These are phyloP conservation scores for Bembecia ichneumoniformis DNA, from an alignment of 2,888 invertebrate species.

Conservation along the genomic window DNA sequence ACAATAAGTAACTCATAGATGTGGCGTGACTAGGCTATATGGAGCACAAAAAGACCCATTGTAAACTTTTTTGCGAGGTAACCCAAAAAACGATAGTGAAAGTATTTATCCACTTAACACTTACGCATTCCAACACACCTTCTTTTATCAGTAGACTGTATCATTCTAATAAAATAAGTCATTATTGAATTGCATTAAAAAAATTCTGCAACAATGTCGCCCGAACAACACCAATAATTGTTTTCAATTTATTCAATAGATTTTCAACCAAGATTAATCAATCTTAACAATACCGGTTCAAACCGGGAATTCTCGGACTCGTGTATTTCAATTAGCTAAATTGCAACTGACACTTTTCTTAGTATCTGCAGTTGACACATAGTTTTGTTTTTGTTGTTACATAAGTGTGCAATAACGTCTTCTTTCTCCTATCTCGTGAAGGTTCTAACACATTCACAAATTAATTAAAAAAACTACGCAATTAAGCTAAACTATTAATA, in stretches of 20 bases:
- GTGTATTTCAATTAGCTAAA: conserved; percentile 5
- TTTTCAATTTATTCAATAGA: conserved; percentile 30
- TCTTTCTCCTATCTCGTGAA: not conserved
- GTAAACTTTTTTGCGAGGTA: conserved; percentile 43
- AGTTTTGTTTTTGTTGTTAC: not conserved
- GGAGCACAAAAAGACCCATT: conserved; percentile 45
- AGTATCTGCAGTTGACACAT: not conserved
- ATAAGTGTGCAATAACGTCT: not conserved
- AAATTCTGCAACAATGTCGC: conserved; percentile 20
- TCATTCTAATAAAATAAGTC: conserved; percentile 6
- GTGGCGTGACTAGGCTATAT: conserved; percentile 44
- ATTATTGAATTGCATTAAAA: conserved; percentile 15
- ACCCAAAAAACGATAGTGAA: conserved; percentile 51
- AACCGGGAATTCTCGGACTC: conserved; percentile 2
- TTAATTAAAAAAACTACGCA: not conserved
- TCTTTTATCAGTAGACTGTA: not conserved
- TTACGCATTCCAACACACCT: conserved; percentile 11
- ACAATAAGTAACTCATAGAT: conserved; percentile 27
- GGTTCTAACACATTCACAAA: not conserved
- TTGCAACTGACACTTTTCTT: not conserved
- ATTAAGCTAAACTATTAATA: not conserved
- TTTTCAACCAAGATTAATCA: conserved; percentile 29
- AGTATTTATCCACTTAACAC: conserved; percentile 28
- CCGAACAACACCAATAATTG: conserved; percentile 17
- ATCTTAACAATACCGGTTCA: conserved; percentile 14